phyloP scores from a whole-genome alignment of 2,797 vertebrate genomes.

The Lagocephalus sceleratus region DNA sequence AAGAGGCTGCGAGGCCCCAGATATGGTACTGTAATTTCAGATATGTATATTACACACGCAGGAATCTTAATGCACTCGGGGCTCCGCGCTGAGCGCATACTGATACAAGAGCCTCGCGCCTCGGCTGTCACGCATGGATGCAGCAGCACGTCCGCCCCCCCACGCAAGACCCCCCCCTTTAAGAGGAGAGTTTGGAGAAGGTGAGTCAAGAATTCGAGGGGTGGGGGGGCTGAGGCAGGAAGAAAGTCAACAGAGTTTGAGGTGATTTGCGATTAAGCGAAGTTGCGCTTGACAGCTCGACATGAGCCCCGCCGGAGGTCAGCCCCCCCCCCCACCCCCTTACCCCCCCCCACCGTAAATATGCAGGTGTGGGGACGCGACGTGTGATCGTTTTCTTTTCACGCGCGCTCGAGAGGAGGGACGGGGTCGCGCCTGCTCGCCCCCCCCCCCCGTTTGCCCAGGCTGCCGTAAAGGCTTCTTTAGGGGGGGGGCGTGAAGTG shows the following conservation, averaged over 20 bases:
- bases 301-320: constrained; percentile 15
- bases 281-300: constrained; percentile 35
- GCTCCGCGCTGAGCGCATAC: constrained; percentile 20
- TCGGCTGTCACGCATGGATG: constrained; percentile 2
- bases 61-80: constrained; percentile 37
- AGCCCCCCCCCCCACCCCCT: constrained; percentile 1
- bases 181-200: constrained; percentile 31
- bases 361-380: constrained; percentile 16
- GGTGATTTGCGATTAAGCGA: constrained; percentile 3
- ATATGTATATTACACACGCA: constrained; percentile 55
- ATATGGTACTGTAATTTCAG: constrained; percentile 56
- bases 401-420: constrained; percentile 52
- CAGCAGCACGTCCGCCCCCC: constrained; percentile 1
- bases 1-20: constrained; percentile 31
- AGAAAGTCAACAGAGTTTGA: constrained; percentile 33
- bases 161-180: constrained; percentile 16
- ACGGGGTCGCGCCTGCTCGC: constrained; percentile 47
- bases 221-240: constrained; percentile 30
- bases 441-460: constrained; percentile 55
- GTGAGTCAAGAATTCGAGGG: constrained; percentile 22
- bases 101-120: constrained; percentile 11
- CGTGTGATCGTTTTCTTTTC: constrained; percentile 59
- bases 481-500: constrained; percentile 56
- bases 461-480: constrained; percentile 63
- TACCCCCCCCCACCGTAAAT: neutral